Base-by-base conservation (phyloP, 2,113 vertebrate genomes). In the Hemibates koningsi region DNA sequence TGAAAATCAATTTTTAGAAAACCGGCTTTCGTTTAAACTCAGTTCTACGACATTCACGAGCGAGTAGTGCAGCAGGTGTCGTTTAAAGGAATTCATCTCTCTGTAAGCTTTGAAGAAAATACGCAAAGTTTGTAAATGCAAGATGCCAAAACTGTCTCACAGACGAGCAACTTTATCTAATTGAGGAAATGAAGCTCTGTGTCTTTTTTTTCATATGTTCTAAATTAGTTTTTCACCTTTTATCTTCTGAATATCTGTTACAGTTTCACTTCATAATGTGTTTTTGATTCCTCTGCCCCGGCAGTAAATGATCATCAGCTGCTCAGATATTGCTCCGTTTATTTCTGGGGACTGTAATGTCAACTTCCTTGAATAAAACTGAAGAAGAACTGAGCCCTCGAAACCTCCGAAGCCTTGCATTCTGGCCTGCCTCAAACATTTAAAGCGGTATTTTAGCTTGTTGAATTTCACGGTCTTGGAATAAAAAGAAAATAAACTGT, bases 391-490 rank as follows among this genome's bases (percentile, higher is more conserved):
- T 56, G 90, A 90, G 89, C 86, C 84, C 84, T 80, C 53, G 71
- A 63, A 87, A 57, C 80, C 54, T 83, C 86, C 83, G n/a, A 85
- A 86, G 90, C 92, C 92, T 93, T 91, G 95, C 95, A 93, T 92
- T 93, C 92, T 83, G 71, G 95, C 93, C 94, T 95, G 94, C 94
- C 94, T 94, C 88, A 73, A 86, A 92, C 84, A 91, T 90, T 93
- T 92, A 90, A 93, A 92, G 93, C 84, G 89, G 88, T 94, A 91
- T 95, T 95, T 95, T 97, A 97, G 96, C 96, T 97, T 96, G 97
- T 98, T 97, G 96, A 97, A 97, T 96, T 98, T 98, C 96, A 92
- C 93, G 91, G 88, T 94, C 88, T 95, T 97, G 97, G 97, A 97
- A 86, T 90, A 84, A 90, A 92, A 90, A 87, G 97, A 96, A 90